Percentiles rank a stretch among this genome's conserved stretches.
Conservation (phyloP, 2,113 vertebrate species). For the Delphinapterus leucas region DNA sequence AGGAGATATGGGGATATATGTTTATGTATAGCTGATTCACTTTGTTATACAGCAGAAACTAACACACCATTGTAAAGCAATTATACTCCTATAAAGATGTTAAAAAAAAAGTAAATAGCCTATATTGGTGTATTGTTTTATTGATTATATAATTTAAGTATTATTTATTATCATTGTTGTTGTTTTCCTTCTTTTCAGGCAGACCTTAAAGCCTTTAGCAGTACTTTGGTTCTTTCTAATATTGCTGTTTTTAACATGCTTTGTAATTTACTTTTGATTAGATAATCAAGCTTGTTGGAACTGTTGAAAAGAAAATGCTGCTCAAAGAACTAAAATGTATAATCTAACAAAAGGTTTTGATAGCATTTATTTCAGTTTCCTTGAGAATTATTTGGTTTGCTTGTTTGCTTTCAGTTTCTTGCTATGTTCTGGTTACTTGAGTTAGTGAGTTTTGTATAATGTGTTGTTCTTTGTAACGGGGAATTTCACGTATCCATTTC, state of each 20-base stretch:
- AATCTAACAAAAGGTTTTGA: neutral
- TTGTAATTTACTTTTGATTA: conserved; percentile 12
- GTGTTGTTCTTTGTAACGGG: neutral
- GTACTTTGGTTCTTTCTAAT: neutral
- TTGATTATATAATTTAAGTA: neutral
- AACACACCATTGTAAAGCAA: too few species aligned
- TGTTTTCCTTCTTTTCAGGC: neutral
- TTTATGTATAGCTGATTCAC: too few species aligned
- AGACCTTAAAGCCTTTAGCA: neutral
- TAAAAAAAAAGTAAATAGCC: neutral
- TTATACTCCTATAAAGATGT: too few species aligned
- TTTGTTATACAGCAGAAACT: too few species aligned
- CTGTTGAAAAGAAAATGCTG: neutral
- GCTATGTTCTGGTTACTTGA: neutral
- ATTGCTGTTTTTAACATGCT: neutral
- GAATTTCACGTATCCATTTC: neutral
- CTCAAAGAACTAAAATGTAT: neutral
- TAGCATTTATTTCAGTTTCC: neutral
- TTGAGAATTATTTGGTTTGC: neutral
- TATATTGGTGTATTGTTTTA: neutral
- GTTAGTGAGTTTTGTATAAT: neutral
- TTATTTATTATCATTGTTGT: neutral
- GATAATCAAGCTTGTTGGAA: neutral
- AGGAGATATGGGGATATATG: too few species aligned
- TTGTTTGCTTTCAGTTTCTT: conserved; percentile 2